These are phyloP conservation scores for Campoplex nolae DNA, from an alignment of 2,888 invertebrate species.

Conservation along the genomic window DNA sequence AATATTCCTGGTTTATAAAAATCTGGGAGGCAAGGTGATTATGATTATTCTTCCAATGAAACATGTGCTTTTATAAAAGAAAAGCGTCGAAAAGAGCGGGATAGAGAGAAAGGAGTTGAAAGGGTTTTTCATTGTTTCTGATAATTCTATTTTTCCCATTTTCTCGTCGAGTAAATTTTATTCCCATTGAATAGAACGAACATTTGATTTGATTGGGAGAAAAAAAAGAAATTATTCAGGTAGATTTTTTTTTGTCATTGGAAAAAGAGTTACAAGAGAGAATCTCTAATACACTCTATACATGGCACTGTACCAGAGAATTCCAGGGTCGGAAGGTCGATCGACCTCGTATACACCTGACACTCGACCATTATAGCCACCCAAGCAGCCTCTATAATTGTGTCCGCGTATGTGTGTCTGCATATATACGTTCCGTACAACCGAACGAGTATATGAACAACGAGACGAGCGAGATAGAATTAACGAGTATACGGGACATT, in stretches of 20 bases:
- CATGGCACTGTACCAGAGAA: constrained; percentile 23
- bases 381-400: constrained; percentile 19
- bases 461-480: constrained; percentile 29
- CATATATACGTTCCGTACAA: constrained; percentile 3
- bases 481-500: constrained; percentile 23
- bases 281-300: constrained; percentile 16
- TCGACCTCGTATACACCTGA: constrained; percentile 53
- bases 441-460: constrained; percentile 40
- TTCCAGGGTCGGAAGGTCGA: constrained; percentile 53
- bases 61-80: neutral
- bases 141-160: neutral
- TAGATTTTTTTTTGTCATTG: neutral
- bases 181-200: neutral
- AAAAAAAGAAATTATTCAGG: neutral
- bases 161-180: neutral
- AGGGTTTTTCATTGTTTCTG: neutral
- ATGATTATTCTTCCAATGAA: neutral
- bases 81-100: neutral
- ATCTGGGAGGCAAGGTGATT: neutral
- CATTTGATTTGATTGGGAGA: neutral
- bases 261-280: constrained; percentile 4
- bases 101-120: neutral
- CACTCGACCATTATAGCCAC: constrained; percentile 41
- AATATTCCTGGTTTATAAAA: neutral
- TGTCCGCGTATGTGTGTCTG: neutral